These are phyloP conservation scores for Muscicapa striata DNA, from an alignment of 2,797 vertebrate genomes.

Conservation along the genomic window DNA sequence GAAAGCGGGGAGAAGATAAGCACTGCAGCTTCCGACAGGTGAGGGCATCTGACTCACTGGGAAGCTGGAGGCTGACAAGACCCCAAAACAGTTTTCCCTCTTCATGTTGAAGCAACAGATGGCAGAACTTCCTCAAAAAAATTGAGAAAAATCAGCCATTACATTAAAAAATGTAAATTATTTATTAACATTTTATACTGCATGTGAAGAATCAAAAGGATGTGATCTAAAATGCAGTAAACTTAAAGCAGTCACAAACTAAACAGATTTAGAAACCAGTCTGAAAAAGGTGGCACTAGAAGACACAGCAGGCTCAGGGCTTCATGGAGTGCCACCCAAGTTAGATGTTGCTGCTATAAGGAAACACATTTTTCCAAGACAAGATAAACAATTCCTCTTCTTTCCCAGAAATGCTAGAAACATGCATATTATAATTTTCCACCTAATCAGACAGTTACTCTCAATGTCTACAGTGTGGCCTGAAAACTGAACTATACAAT, in stretches of 20 bases:
- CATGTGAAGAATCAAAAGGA: not conserved
- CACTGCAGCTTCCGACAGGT: not conserved
- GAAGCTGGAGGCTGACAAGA: not conserved
- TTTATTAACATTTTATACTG: not conserved
- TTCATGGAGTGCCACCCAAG: not conserved
- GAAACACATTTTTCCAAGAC: not conserved
- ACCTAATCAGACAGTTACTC: not conserved
- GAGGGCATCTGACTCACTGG: not conserved
- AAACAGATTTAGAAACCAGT: not conserved
- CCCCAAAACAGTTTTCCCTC: not conserved
- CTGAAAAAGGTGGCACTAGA: not conserved
- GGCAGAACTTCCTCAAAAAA: not conserved
- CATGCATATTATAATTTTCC: accelerated
- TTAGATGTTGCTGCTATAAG: not conserved
- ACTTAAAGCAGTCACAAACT: not conserved
- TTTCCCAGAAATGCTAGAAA: not conserved
- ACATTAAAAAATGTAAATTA: not conserved
- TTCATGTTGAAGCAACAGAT: not conserved
- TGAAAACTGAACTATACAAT: not conserved
- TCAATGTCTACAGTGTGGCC: not conserved
- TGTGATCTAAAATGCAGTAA: not conserved
- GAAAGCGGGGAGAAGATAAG: not conserved
- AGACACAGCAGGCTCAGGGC: not conserved
- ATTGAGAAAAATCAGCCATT: not conserved
- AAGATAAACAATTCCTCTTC: not conserved